These are phyloP conservation scores for Anaspis maculata DNA, from an alignment of 2,888 invertebrate genomes.

Conservation along the genomic window DNA sequence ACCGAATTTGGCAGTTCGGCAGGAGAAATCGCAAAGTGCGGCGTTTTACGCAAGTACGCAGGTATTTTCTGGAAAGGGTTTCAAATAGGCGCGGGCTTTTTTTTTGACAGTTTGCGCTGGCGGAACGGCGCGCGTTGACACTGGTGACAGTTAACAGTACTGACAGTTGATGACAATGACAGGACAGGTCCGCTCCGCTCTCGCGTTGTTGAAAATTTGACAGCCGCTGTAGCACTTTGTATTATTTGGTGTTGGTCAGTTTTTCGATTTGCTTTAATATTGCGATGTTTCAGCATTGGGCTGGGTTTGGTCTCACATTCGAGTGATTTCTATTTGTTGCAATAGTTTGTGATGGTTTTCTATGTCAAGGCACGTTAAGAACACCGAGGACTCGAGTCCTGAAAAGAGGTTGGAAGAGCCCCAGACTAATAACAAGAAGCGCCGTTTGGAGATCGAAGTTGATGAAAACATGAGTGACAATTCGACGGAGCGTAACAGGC, in stretches of 20 bases:
- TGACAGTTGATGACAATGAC: no score
- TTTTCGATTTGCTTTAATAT: not conserved
- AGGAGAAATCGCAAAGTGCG: no score
- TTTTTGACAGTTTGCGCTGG: no score
- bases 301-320: not conserved
- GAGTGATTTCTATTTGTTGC: conserved; percentile 2
- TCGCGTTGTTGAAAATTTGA: conserved; percentile 5
- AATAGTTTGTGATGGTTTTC: conserved; percentile 51
- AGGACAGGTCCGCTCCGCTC: not conserved
- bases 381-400: conserved; percentile 50
- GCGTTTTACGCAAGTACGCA: no score
- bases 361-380: conserved; percentile 63
- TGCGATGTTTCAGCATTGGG: no score
- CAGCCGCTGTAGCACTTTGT: conserved; percentile 4
- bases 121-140: no score
- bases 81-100: no score
- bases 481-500: conserved; percentile 47
- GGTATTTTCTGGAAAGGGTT: no score
- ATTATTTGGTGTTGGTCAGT: not conserved
- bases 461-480: conserved; percentile 55
- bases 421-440: conserved; percentile 41
- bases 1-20: no score
- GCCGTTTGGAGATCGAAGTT: conserved; percentile 40
- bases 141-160: no score
- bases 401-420: conserved; percentile 35